Evolutionary conservation across 2,888 invertebrate species (phyloP).

Genomic region (Nipponacmea schrenckii): DNA sequence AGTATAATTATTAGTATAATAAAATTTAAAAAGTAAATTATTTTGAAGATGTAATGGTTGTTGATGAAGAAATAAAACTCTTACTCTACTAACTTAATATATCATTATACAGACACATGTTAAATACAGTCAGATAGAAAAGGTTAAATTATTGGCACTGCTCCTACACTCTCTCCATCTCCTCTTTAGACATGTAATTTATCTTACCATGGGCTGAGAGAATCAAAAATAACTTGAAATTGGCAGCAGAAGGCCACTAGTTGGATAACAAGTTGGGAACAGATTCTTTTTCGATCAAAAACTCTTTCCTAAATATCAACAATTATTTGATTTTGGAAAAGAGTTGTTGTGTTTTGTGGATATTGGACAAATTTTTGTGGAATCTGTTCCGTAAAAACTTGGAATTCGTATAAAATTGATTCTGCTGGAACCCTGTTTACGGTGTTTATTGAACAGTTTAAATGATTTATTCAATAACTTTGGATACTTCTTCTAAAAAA

Average conservation of each 20-base stretch:
- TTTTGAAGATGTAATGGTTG: no score
- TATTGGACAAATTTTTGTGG: background rate
- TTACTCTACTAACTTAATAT: no score
- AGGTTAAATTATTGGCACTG: constrained; percentile 1
- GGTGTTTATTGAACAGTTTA: no score
- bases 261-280: constrained; percentile 3
- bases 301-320: background rate
- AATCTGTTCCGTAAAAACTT: constrained; percentile 8
- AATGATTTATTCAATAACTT: no score
- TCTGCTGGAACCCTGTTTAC: no score
- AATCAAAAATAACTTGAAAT: constrained; percentile 3
- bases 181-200: background rate
- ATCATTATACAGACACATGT: no score
- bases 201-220: background rate
- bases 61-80: no score
- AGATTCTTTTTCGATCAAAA: constrained; percentile 5
- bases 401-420: background rate
- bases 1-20: no score
- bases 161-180: background rate
- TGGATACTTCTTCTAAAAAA: no score
- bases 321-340: no score
- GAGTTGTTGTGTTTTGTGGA: no score
- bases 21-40: no score
- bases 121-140: background rate
- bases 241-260: background rate